These are phyloP conservation scores for Thaumetopoea pityocampa DNA, from an alignment of 1,140 invertebrate species.

Conservation along the genomic window DNA sequence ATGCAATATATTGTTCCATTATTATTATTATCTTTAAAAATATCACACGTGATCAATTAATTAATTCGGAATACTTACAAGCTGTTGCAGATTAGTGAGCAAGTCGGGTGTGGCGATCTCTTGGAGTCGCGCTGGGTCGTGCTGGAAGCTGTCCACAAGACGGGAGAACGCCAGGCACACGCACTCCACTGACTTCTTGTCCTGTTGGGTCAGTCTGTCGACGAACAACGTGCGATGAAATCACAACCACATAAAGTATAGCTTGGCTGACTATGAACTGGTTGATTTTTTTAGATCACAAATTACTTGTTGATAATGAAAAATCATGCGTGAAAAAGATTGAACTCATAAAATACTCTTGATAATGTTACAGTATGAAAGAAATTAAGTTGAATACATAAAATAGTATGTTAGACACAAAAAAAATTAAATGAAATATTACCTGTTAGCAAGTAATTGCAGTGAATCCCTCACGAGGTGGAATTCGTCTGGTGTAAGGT, in stretches of 20 bases:
- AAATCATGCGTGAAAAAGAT: no score
- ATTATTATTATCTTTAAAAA: not conserved
- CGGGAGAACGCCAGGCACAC: slow-evolving; percentile 97
- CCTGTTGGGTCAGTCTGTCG: slow-evolving; percentile 92
- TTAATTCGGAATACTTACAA: slow-evolving; percentile 75
- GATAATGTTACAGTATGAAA: no score
- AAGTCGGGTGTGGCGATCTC: slow-evolving; percentile 96
- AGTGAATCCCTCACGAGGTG: slow-evolving; percentile 93
- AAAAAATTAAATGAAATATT: slow-evolving; percentile 4
- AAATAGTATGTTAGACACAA: not conserved
- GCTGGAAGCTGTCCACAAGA: slow-evolving; percentile 97
- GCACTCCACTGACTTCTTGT: slow-evolving; percentile 98
- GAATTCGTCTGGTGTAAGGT: slow-evolving; percentile 95
- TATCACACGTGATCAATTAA: slow-evolving; percentile 1
- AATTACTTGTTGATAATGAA: no score
- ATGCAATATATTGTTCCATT: no score
- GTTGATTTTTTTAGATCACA: no score
- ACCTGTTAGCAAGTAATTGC: slow-evolving; percentile 86
- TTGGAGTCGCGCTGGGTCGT: slow-evolving; percentile 91
- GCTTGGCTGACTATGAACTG: no score
- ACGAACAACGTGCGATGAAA: no score
- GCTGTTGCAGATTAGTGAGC: slow-evolving; percentile 93
- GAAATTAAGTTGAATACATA: no score
- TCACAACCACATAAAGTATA: no score
- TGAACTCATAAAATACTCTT: no score